Conservation (phyloP, 2,888 invertebrate genomes). For the Dryococelus australis region DNA sequence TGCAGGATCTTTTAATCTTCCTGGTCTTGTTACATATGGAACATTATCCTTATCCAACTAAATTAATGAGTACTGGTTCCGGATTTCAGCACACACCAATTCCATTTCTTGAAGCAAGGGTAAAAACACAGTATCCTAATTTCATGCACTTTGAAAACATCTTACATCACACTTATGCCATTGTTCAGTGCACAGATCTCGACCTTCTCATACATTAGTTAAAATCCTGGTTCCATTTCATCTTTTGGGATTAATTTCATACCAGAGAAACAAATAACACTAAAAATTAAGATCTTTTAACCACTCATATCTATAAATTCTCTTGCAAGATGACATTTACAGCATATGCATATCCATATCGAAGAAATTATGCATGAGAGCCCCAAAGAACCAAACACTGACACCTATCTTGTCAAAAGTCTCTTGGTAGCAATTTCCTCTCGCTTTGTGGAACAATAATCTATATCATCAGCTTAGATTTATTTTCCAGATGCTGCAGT, state of each 20-base stretch:
- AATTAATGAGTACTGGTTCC: neutral
- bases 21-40: conserved; percentile 64
- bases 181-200: neutral
- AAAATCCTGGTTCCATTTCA: neutral
- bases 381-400: neutral
- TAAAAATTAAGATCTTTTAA: neutral
- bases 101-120: neutral
- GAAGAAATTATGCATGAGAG: neutral
- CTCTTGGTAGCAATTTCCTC: neutral
- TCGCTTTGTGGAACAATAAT: neutral
- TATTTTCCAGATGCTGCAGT: no score
- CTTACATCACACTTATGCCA: neutral
- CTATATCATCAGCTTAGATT: no score
- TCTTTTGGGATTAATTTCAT: neutral
- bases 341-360: neutral
- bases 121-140: neutral
- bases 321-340: neutral
- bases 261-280: neutral
- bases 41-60: neutral
- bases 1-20: conserved; percentile 96
- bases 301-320: neutral
- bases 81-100: neutral
- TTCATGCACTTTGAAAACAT: neutral
- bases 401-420: neutral
- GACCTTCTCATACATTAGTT: neutral